phyloP scores from a whole-genome alignment of 2,888 invertebrate genomes.

The Dioctria rufipes region DNA sequence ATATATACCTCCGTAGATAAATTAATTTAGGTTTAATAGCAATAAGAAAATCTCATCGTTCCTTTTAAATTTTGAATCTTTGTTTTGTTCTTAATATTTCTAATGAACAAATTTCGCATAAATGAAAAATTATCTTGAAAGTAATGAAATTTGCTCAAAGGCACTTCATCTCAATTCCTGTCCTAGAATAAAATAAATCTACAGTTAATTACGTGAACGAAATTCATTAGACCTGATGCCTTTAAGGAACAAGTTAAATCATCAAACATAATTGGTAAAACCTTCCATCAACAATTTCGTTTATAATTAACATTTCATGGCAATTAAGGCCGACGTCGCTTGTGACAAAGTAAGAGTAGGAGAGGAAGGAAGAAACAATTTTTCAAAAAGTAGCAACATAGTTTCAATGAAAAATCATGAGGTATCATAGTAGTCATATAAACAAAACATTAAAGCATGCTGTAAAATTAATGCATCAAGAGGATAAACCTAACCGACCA shows the following conservation, averaged over 20 bases:
- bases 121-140: conserved; percentile 19
- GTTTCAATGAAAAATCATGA: no score
- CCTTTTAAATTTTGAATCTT: no score
- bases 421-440: no score
- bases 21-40: no score
- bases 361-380: no score
- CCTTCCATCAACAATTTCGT: conserved; percentile 47
- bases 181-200: not conserved
- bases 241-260: conserved; percentile 48
- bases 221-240: conserved; percentile 28
- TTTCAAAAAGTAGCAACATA: no score
- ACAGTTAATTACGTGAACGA: conserved; percentile 25
- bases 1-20: no score
- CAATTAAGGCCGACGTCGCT: conserved; percentile 26
- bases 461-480: conserved; percentile 33
- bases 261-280: conserved; percentile 51
- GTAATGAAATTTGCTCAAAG: not conserved
- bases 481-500: not conserved
- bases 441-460: not conserved
- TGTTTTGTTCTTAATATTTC: conserved; percentile 1
- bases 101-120: conserved; percentile 5
- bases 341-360: conserved; percentile 8
- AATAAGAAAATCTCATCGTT: no score
- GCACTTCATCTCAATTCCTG: conserved; percentile 12
- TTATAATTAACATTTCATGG: conserved; percentile 39